Evolutionary conservation across 92 coral and sea anemone genomes (phyloP), one percentile per base, ranked within the genome.

Genomic region (Phenganax marumi): DNA sequence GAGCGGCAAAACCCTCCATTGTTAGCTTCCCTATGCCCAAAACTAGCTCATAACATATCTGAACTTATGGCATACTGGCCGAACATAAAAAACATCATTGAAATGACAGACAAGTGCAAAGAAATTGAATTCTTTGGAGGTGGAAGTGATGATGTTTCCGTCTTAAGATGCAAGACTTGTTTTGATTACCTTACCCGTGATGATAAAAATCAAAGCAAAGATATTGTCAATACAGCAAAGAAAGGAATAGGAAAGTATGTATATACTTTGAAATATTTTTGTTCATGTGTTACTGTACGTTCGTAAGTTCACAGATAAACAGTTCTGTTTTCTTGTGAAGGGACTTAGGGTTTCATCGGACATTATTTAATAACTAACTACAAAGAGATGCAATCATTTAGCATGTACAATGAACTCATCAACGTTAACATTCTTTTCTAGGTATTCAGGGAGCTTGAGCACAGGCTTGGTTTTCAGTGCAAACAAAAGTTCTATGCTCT

Each of bases 131-230:
- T 66, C 12, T 66, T 66, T 66, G n/a, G 13, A 11, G 73, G 74
- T 69, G 74, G 74, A 23, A 69, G 74, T 69, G 74, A 24, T 23
- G 74, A 69, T 23, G 50, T 69, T 16, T 69, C 74, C 7, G 74
- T 69, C 43, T 33, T 69, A 69, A 69, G 74, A 69, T 69, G 74
- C 74, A 23, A 69, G 43, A 69, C 74, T 48, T 69, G 74, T 33
- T 69, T 69, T 69, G 74, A 33, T 69, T 69, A 69, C 33, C 49
- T 69, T 18, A 69, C 50, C 74, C 17, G 60, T 54, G 17, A 54
- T 66, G 26, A 23, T 16, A 66, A 66, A 22, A 23, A 3, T n/a
- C 46, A n/a, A 23, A n/a, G 13, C 46, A 66, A 66, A 16, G 46
- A 66, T 22, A n/a, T 23, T 66, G 72, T 66, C 12, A 66, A 66